Evolutionary conservation across 2,113 vertebrate species (phyloP).

Genomic region (Hemichromis elongatus): DNA sequence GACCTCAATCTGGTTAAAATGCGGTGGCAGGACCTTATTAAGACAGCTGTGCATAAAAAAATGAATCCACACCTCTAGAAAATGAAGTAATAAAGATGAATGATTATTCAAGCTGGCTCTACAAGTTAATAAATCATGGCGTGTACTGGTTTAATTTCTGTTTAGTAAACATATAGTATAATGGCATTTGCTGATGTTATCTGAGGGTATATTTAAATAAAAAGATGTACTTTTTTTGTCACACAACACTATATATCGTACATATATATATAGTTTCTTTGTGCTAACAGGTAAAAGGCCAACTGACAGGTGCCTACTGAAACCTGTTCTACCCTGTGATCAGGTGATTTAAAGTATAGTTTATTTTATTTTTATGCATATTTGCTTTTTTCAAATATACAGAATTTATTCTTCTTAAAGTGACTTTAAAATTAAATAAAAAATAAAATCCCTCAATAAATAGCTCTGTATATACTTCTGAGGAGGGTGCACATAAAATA

Average conservation of each 20-base stretch:
- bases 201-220: background rate
- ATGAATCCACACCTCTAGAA: background rate
- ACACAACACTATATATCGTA: background rate
- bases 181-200: background rate
- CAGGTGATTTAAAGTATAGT: background rate
- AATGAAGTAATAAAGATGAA: no score
- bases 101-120: no score
- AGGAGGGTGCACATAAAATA: background rate
- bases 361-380: background rate
- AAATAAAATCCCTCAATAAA: background rate
- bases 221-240: background rate
- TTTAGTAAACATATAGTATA: background rate
- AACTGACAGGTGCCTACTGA: background rate
- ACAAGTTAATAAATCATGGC: no score
- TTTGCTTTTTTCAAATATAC: background rate
- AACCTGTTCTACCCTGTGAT: background rate
- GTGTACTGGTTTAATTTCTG: background rate
- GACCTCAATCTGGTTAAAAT: no score
- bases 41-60: background rate
- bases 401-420: background rate
- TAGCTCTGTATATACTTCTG: background rate
- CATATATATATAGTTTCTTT: background rate
- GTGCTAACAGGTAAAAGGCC: background rate
- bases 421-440: background rate
- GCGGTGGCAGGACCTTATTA: no score